Conservation (phyloP, 2,797 vertebrate species). For the Micropoecilia bifurca region DNA sequence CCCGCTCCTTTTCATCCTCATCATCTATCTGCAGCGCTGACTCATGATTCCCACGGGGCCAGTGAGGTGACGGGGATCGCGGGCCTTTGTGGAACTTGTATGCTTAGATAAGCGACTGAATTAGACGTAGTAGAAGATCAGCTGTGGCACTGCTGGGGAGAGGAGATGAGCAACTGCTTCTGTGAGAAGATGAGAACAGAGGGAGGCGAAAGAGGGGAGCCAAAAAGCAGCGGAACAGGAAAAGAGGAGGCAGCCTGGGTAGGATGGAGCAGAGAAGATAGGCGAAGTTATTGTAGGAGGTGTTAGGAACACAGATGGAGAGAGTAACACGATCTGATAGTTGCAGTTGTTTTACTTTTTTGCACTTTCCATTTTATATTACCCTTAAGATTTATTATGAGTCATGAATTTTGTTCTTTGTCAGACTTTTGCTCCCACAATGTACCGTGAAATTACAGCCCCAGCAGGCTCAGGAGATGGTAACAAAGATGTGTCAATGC, state of each 20-base stretch:
- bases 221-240: background rate
- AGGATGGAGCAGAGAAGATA: background rate
- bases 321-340: background rate
- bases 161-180: constrained; percentile 50
- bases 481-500: background rate
- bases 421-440: background rate
- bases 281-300: constrained; percentile 3
- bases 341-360: constrained; percentile 1
- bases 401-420: background rate
- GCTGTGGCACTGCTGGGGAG: constrained; percentile 52
- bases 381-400: background rate
- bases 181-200: constrained; percentile 54
- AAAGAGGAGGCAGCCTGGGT: background rate
- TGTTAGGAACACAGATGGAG: constrained; percentile 9
- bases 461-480: background rate
- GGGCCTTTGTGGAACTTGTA: constrained; percentile 72
- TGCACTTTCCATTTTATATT: constrained; percentile 4
- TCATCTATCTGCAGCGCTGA: constrained; percentile 59
- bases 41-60: constrained; percentile 68
- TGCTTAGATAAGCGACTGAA: constrained; percentile 81
- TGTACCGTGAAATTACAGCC: background rate
- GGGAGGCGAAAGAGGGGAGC: background rate
- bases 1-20: constrained; percentile 27
- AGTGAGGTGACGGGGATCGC: constrained; percentile 68
- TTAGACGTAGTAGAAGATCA: constrained; percentile 75